phyloP scores from a whole-genome alignment of 2,797 vertebrate genomes.

The Eospalax fontanierii region DNA sequence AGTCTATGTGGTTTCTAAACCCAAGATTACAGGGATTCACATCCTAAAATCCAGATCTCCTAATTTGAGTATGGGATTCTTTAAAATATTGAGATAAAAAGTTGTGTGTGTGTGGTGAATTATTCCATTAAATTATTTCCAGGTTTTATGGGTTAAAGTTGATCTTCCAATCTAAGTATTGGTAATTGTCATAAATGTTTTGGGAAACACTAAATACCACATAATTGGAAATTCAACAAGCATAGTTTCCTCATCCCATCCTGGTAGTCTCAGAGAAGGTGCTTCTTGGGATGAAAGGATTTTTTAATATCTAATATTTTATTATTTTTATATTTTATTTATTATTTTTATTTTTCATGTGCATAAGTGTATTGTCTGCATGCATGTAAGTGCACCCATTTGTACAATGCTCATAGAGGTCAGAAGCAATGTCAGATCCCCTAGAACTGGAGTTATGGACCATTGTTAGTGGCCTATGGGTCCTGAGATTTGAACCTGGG shows the following conservation, averaged over 20 bases:
- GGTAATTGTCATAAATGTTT: background rate
- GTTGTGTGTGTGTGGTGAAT: background rate
- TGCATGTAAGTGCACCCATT: too few relatives aligned
- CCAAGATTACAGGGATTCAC: background rate
- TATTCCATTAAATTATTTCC: background rate
- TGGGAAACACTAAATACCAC: background rate
- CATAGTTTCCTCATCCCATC: background rate
- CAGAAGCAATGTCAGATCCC: too few relatives aligned
- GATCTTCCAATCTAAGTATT: background rate
- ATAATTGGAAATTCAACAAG: background rate
- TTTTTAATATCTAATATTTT: too few relatives aligned
- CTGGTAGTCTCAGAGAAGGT: conserved; percentile 26
- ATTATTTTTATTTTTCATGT: background rate
- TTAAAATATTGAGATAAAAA: background rate
- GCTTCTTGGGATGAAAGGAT: background rate
- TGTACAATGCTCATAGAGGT: too few relatives aligned
- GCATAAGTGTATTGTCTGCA: too few relatives aligned
- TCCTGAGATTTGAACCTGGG: too few relatives aligned
- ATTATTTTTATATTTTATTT: background rate
- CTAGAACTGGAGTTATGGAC: too few relatives aligned
- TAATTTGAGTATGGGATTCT: background rate
- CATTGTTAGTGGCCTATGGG: too few relatives aligned
- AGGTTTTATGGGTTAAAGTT: background rate
- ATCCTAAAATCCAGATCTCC: background rate
- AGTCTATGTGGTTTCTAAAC: background rate